phyloP scores from a whole-genome alignment of 2,113 vertebrate species.

The Limnothrissa miodon region DNA sequence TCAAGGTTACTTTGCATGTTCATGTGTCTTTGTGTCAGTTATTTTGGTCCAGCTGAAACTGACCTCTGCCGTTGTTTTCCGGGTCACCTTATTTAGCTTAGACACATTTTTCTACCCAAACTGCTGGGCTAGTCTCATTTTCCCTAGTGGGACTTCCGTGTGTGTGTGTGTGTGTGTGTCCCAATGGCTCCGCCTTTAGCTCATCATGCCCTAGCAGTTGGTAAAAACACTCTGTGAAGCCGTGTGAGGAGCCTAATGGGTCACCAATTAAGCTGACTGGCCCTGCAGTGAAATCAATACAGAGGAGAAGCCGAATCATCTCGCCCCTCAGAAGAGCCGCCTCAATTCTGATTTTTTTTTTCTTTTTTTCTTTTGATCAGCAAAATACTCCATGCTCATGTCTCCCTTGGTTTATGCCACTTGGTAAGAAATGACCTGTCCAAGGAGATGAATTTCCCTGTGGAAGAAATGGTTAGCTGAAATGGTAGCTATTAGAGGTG shows the following conservation, averaged over 20 bases:
- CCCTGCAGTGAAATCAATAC: constrained; percentile 31
- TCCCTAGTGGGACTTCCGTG: constrained; percentile 30
- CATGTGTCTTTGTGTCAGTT: constrained; percentile 21
- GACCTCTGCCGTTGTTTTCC: constrained; percentile 33
- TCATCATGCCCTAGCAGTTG: constrained; percentile 37
- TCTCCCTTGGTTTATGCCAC: not conserved
- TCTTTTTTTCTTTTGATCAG: not conserved
- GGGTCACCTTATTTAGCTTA: constrained; percentile 43
- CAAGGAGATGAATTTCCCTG: not conserved
- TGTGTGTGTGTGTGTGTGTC: constrained; percentile 21
- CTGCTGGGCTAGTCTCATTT: constrained; percentile 36
- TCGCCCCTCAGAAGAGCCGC: constrained; percentile 29
- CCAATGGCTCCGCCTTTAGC: not conserved
- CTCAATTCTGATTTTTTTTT: constrained; percentile 13
- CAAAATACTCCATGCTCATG: not conserved
- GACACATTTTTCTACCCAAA: constrained; percentile 24
- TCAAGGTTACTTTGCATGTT: not conserved
- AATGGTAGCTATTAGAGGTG: constrained; percentile 8
- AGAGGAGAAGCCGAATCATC: constrained; percentile 31
- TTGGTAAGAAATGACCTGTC: constrained; percentile 19
- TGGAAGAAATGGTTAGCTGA: constrained; percentile 7
- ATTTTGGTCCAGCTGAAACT: not conserved
- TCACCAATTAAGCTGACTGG: constrained; percentile 36
- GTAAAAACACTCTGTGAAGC: constrained; percentile 37
- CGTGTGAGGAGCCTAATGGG: constrained; percentile 29